These are phyloP conservation scores for Gracilinanus agilis DNA, from an alignment of 2,113 vertebrate species.

Conservation along the genomic window DNA sequence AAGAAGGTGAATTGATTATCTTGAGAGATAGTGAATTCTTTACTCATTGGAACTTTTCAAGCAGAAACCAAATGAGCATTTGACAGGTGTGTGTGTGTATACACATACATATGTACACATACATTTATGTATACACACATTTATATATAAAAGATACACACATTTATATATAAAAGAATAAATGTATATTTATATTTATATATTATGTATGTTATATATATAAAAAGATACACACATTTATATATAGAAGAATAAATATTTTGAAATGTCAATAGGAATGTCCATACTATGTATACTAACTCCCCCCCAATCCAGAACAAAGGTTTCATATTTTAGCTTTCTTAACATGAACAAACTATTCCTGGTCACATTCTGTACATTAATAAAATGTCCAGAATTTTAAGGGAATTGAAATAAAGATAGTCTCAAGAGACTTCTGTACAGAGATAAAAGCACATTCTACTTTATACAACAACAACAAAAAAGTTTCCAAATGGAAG, in stretches of 20 bases:
- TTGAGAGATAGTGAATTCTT: not conserved
- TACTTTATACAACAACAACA: not conserved
- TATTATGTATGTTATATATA: too few species aligned
- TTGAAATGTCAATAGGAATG: not conserved
- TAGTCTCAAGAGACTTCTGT: not conserved
- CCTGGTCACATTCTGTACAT: not conserved
- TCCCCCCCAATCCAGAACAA: not conserved
- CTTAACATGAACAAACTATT: not conserved
- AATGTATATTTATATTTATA: too few species aligned
- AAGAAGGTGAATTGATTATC: not conserved
- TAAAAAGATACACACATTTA: too few species aligned
- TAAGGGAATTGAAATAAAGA: not conserved
- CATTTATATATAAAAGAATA: too few species aligned
- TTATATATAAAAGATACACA: too few species aligned
- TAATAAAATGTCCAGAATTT: not conserved
- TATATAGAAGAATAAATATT: too few species aligned
- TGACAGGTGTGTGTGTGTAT: not conserved
- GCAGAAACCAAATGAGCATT: not conserved
- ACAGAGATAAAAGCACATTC: not conserved
- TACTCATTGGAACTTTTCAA: not conserved
- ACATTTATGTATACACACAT: too few species aligned
- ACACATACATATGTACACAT: too few species aligned
- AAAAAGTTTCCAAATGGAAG: not conserved
- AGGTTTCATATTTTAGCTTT: not conserved
- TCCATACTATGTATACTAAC: not conserved